These are phyloP conservation scores for Euleptes europaea DNA, from an alignment of 2,113 vertebrate species.

Conservation along the genomic window DNA sequence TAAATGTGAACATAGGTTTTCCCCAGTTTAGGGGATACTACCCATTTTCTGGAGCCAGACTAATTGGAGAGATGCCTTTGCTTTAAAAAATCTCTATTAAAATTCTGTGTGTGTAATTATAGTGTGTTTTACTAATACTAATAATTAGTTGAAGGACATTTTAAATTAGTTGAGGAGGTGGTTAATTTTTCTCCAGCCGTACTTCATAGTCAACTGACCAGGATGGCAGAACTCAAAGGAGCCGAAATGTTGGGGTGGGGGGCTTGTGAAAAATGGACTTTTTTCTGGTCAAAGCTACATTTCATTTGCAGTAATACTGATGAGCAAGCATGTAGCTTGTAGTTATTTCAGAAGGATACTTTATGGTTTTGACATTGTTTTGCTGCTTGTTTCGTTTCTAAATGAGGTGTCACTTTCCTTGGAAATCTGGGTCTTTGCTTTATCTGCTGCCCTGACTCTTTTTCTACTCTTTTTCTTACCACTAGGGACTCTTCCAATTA, in stretches of 20 bases:
- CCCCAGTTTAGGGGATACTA: conserved; percentile 6
- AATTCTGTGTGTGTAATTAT: neutral
- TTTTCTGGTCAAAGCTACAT: neutral
- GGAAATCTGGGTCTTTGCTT: neutral
- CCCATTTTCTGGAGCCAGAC: neutral
- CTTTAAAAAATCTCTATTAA: neutral
- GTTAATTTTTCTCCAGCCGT: neutral
- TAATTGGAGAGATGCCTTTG: neutral
- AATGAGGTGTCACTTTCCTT: neutral
- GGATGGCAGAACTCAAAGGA: neutral
- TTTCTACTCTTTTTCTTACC: neutral
- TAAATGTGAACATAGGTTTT: conserved; percentile 6
- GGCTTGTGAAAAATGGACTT: neutral
- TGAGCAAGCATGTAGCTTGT: neutral
- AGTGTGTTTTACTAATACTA: neutral
- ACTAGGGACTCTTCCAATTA: neutral
- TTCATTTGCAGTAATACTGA: neutral
- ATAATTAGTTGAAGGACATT: neutral
- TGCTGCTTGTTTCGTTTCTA: neutral
- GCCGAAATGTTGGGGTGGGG: no score
- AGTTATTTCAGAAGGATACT: neutral
- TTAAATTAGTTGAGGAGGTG: neutral
- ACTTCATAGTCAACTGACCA: neutral
- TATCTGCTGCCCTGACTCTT: neutral
- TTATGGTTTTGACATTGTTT: neutral